Evolutionary conservation across 2,113 vertebrate species (phyloP).

Genomic region (Muntiacus reevesi): DNA sequence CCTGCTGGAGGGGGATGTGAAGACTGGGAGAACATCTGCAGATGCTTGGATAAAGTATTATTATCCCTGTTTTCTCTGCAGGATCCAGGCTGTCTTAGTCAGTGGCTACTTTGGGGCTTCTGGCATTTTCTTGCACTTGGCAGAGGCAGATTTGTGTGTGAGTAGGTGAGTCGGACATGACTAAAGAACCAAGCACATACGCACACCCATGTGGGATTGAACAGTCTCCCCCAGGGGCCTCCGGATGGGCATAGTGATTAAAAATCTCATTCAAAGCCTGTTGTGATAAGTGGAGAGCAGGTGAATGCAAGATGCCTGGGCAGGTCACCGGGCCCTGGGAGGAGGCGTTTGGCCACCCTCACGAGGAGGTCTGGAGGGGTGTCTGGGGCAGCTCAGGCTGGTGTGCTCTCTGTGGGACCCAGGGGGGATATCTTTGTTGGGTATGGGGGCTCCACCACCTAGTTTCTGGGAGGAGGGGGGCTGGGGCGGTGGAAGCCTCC

Average conservation of each 20-base stretch:
- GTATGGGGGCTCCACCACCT: neutral
- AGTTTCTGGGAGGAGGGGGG: neutral
- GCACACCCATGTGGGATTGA: neutral
- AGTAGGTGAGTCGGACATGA: neutral
- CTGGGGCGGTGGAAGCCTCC: accelerated
- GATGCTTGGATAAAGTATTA: accelerated
- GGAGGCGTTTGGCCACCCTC: accelerated
- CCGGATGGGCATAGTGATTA: neutral
- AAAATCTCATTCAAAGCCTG: accelerated
- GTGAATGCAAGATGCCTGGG: accelerated
- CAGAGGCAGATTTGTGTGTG: neutral
- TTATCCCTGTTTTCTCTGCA: neutral
- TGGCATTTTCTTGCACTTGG: neutral
- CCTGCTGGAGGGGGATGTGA: neutral
- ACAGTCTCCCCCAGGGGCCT: no score
- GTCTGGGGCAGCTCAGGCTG: accelerated
- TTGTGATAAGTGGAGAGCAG: accelerated
- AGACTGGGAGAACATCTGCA: neutral
- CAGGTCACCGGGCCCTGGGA: accelerated
- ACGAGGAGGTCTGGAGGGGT: accelerated
- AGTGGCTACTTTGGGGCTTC: neutral
- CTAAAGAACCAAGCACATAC: neutral
- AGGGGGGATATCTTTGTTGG: neutral
- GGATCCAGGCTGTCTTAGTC: neutral
- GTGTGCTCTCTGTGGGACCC: neutral